Evolutionary conservation across 2,113 vertebrate species (phyloP).

Genomic region (Tragelaphus scriptus): DNA sequence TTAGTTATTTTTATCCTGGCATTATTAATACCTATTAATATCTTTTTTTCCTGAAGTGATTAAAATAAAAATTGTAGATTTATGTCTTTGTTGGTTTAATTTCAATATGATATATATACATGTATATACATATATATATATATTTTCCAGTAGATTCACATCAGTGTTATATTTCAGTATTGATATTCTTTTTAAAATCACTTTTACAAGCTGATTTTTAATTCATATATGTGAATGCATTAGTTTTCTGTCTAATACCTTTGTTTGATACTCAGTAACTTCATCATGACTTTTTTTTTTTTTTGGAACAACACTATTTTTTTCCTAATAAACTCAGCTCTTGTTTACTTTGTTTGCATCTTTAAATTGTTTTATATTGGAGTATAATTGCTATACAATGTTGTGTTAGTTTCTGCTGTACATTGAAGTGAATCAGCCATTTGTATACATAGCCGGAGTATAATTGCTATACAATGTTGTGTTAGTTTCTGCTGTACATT

Average conservation of each 20-base stretch:
- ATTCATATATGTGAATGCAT: neutral
- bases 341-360: neutral
- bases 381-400: neutral
- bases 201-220: neutral
- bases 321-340: neutral
- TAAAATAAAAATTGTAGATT: neutral
- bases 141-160: neutral
- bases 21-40: neutral
- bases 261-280: neutral
- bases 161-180: neutral
- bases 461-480: neutral
- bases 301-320: neutral
- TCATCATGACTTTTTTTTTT: neutral
- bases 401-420: neutral
- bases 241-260: neutral
- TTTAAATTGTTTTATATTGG: neutral
- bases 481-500: neutral
- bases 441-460: neutral
- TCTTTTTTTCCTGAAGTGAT: neutral
- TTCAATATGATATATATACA: neutral
- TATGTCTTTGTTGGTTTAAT: neutral
- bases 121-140: neutral
- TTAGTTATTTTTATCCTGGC: neutral
- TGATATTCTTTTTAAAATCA: neutral
- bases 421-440: neutral